Evolutionary conservation across 53 echinoderm and acorn worm genomes (phyloP), one percentile per base, ranked within the genome.

Genomic region (Patiria pectinifera): DNA sequence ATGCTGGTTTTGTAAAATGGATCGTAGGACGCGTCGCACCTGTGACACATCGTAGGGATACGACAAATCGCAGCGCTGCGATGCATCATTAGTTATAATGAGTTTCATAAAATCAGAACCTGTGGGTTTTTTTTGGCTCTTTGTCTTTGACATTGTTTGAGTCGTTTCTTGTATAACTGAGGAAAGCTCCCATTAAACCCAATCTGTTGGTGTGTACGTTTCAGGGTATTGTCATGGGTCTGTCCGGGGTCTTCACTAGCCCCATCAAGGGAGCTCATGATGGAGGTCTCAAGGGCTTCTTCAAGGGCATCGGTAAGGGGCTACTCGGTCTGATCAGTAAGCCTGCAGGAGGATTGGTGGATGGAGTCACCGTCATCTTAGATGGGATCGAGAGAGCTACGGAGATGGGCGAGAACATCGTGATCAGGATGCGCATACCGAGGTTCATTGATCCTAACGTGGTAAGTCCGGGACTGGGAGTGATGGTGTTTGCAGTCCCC

Each of bases 301-400:
- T 99, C 93, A 99, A 99, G 91, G 99, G 99, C 11, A 87, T 85
- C 19, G 91, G 91, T 79, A 95, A 97, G 88, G 99, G 99, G 9
- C 82, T 99, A n/a, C 92, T 99, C 53, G 99, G 99, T 8, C 70
- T 99, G 86, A 87, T 99, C 45, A 94, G 94, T 44, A 97, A 97
- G 82, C 99, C 99, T 19, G 88, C 95, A 12, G 97, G 99, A 11
- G 97, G 99, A 21, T 82, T 95, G 23, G 89, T 97, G 45, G 99
- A 99, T 53, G 96, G 95, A 14, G 92, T 96, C 91, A 99, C 97
- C 19, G 84, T 99, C 66, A 92, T 95, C 82, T 77, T 99, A 35
- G 99, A 99, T 59, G 99, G 97, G 18, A 95, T 99, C 47, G 96
- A 96, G 91, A 97, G 99, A 91, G 97, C 99, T 2, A 92, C 99